Evolutionary conservation across 1,140 invertebrate genomes (phyloP), one percentile per base, ranked within the genome.

Genomic region (Drosophila miranda): DNA sequence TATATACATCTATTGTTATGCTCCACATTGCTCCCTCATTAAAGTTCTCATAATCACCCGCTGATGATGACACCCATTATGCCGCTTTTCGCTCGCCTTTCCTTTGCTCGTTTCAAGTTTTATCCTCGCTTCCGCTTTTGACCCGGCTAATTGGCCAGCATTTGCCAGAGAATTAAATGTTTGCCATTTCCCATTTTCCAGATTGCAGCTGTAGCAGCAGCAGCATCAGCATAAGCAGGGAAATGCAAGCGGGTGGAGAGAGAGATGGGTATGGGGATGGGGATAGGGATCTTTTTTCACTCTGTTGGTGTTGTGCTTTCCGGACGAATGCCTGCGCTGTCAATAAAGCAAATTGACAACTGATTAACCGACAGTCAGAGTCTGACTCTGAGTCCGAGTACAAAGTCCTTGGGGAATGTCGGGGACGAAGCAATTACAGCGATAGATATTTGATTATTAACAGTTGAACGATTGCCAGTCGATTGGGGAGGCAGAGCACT

Each of bases 291-390:
- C 6, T 45, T 23, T 56, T 21, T 14, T 42, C 53, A 11, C 43
- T 11, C 11, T 13, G 34, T 38, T 34, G 30, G 9, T 11, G 30
- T 34, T 38, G 11, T 38, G 42, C 38, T 38, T 28, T 16, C 50
- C 50, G 16, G 14, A 16, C 42, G 38, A 55, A 45, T 55, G 41
- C 53, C 26, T 23, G 21, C 16, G 26, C 1, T 49, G 28, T 48
- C 16, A 59, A 67, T 59, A 59, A 46, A 21, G 56, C 28, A 59
- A 67, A 59, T 59, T 55, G 53, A 55, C 53, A 55, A 44, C 53
- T 55, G 53, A 55, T 55, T 55, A 55, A 55, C 23, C 53, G 41
- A 38, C 34, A 38, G 34, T 38, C 34, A 38, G 34, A 13, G 34
- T 3, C 34, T 7, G 43, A 26, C 23, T 55, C 41, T 2, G 43